Base-by-base conservation (phyloP, 2,797 vertebrate genomes). In the Aratinga solstitialis region DNA sequence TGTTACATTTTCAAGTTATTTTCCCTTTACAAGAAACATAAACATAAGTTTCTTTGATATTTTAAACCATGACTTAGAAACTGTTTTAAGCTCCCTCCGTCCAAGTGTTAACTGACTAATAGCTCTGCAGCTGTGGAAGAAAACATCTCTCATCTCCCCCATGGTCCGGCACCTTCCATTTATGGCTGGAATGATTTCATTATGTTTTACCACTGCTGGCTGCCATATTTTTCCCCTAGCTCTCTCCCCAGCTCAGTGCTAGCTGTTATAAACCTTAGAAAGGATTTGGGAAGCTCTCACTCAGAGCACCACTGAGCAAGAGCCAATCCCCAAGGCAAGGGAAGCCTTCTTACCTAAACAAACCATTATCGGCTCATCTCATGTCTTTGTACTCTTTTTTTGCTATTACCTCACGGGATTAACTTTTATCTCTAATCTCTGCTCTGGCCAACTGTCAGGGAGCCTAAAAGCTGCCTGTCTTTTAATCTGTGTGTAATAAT, bases 401-500 rank as follows among this genome's bases (percentile, higher is more conserved):
- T 93, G 95, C 94, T 97, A 86, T 97, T 97, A 97, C 86, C 87
- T 96, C 84, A 81, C 30, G 65, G 90, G 94, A 97, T 96, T 97
- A 97, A 94, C 63, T 94, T 94, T 95, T 97, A 97, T 97, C 94
- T 98, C 88, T 96, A 96, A 97, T 96, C 95, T 97, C 95, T 96
- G 84, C 87, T 96, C 90, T 92, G 91, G 94, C 95, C 97, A 97
- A 97, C 97, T 96, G 95, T 96, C 95, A 94, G 90, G 59, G 69
- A 96, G 89, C 69, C 94, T 96, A 96, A 97, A 97, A 97, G 42
- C 94, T 72, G 79, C 89, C 92, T 93, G 88, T 83, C 59, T 97
- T 95, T 94, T 96, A 97, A 98, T 97, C 94, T 96, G 87, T 87
- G 85, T 96, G 94, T 94, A 96, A 94, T 94, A 95, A 97, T 96